Base-by-base conservation (phyloP, 2,888 invertebrate genomes). In the Zygaena filipendulae region DNA sequence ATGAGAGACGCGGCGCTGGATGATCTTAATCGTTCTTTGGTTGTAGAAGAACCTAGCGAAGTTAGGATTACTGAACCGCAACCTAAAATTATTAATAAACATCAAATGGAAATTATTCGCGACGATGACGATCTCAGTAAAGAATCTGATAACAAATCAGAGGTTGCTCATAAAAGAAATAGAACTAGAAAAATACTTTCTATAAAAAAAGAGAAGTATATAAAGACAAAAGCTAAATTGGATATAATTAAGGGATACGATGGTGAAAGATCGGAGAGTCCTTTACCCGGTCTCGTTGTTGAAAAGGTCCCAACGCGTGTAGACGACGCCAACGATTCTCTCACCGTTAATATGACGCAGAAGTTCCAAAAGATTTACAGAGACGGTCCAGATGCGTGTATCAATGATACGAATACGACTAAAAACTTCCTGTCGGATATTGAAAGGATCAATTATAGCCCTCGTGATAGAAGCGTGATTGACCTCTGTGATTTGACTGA, bases 281-380 rank as follows among this genome's bases (percentile, higher is more conserved):
- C 74, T 3, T 43, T 75, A 19, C 74, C 75, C 1, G 63, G 53
- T 0, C 47, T 77, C 7, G 36, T 66, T 3, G 54, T 74, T 11
- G 75, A 75, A 50, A 39, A 49, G 5, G 45, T 45, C 2, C 36
- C 39, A 1, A 21, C 20, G 2, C 25, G 27, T 4, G 40, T 41
- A 29, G 44, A 57, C 4, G 49, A 56, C 10, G 29, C 27, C 1
- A 47, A 55, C 26, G 60, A 61, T 29, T 52, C 57, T 0, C 21
- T 62, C 6, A 46, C 49, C 2, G 42, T 42, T 2, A 51, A 46
- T 11, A 49, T 62, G 44, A 26, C 62, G 1, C 47, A 63, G 24
- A 64, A 59, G 36, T 49, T 62, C 3, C 55, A 62, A 26, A 57
- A 57, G 32, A 49, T 63, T 12, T 56, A 45, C 25, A 39, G 45